Percentiles rank a stretch among this genome's conserved stretches.
Evolutionary conservation across 2,113 vertebrate genomes (phyloP).

Genomic region (Elanoides forficatus): DNA sequence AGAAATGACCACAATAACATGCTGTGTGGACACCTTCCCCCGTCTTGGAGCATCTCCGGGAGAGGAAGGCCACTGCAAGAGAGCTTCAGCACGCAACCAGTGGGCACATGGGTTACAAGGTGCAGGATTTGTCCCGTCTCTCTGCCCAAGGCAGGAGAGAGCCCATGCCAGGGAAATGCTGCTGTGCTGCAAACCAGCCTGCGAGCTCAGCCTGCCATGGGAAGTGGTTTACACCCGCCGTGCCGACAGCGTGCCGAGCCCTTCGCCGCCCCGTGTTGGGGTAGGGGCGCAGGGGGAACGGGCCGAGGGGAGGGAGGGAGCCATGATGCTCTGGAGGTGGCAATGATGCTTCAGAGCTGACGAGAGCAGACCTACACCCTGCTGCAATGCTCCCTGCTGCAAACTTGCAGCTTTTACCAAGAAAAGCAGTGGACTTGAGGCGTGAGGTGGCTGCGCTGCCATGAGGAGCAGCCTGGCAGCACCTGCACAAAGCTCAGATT

Average conservation of each 20-base stretch:
- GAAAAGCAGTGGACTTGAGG: fast-evolving
- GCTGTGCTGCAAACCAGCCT: background rate
- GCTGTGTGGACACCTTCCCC: background rate
- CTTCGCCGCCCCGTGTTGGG: fast-evolving
- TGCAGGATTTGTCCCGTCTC: background rate
- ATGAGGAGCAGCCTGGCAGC: background rate
- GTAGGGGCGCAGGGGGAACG: fast-evolving
- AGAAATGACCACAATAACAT: fast-evolving
- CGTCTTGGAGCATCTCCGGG: fast-evolving
- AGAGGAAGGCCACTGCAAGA: background rate
- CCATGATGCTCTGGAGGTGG: background rate
- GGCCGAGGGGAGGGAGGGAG: background rate
- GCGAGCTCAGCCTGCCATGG: background rate
- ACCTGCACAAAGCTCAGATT: background rate
- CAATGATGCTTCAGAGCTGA: fast-evolving
- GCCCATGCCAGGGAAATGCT: background rate
- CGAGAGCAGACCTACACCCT: background rate
- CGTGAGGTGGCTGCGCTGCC: fast-evolving
- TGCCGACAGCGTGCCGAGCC: fast-evolving
- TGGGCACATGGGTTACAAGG: too few species aligned
- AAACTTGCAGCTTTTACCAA: background rate
- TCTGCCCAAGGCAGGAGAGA: fast-evolving
- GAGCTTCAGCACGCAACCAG: background rate
- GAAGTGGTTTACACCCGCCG: background rate
- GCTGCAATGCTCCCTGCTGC: background rate